These are phyloP conservation scores for Hyperoplus immaculatus DNA, from an alignment of 2,797 vertebrate species.

Conservation along the genomic window DNA sequence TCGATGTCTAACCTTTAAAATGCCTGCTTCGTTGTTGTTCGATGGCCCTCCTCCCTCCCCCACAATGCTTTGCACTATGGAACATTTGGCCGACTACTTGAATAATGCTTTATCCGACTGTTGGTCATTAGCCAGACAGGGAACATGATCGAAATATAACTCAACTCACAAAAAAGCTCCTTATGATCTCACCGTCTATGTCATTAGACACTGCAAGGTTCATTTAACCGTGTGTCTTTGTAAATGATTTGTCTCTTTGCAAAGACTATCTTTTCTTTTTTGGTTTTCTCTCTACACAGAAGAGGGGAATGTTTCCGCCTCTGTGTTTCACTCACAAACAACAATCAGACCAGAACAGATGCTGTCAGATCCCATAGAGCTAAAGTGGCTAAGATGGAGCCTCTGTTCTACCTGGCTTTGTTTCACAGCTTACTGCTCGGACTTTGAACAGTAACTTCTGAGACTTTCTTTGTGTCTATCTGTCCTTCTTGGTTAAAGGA, in stretches of 20 bases:
- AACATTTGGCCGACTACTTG: not conserved
- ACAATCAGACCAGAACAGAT: not conserved
- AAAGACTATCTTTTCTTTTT: not conserved
- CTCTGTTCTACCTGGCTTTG: not conserved
- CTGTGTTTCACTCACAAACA: not conserved
- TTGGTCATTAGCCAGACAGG: slow-evolving; percentile 18
- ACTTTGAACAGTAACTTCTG: too few species aligned
- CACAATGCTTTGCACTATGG: slow-evolving; percentile 2
- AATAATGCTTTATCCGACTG: slow-evolving; percentile 13
- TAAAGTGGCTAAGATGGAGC: not conserved
- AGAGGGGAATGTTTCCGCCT: not conserved
- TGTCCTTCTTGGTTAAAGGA: not conserved
- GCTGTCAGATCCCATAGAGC: not conserved
- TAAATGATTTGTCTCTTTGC: not conserved
- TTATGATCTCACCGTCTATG: slow-evolving; percentile 7
- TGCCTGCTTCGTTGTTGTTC: not conserved
- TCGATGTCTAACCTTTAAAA: too few species aligned
- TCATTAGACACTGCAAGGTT: not conserved
- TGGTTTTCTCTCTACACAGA: not conserved
- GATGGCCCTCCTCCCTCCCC: not conserved
- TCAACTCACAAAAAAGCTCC: not conserved
- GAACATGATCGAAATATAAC: slow-evolving; percentile 4
- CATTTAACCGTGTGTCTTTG: slow-evolving; percentile 8
- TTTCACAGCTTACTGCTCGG: not conserved
- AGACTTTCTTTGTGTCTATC: not conserved